Evolutionary conservation across 2,113 vertebrate genomes (phyloP).

Genomic region (Cephalopholis sonnerati): DNA sequence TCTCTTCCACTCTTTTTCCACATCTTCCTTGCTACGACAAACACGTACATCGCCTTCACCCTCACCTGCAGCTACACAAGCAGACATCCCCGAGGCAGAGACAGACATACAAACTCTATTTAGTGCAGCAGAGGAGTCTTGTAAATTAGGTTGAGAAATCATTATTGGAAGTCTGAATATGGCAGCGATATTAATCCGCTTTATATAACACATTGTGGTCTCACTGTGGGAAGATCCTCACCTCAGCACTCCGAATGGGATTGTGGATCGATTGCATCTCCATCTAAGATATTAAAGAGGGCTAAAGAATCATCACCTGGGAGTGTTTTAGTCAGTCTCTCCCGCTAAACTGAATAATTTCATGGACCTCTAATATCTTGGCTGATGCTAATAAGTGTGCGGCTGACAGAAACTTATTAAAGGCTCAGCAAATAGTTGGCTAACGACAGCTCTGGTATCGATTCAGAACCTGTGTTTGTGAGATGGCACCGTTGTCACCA

Average conservation of each 20-base stretch:
- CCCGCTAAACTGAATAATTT: slow-evolving; percentile 25
- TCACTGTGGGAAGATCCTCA: slow-evolving; percentile 77
- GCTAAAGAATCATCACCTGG: slow-evolving; percentile 55
- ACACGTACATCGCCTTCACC: not conserved
- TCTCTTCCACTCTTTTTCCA: not conserved
- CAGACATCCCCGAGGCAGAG: slow-evolving; percentile 11
- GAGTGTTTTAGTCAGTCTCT: slow-evolving; percentile 49
- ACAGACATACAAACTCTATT: slow-evolving; percentile 20
- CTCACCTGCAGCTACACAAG: not conserved
- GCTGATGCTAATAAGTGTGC: slow-evolving; percentile 51
- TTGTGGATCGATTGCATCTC: slow-evolving; percentile 70
- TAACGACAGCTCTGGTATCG: slow-evolving; percentile 42
- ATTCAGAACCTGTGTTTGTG: slow-evolving; percentile 10
- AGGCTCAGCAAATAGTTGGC: slow-evolving; percentile 33
- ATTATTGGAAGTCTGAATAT: slow-evolving; percentile 55
- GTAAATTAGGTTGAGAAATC: slow-evolving; percentile 61
- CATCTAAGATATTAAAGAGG: slow-evolving; percentile 73
- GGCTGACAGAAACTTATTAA: slow-evolving; percentile 61
- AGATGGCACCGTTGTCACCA: slow-evolving; percentile 19
- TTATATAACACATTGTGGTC: slow-evolving; percentile 52
- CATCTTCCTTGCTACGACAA: not conserved
- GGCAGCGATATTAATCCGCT: slow-evolving; percentile 66
- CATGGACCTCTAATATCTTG: slow-evolving; percentile 48
- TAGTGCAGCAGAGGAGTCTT: slow-evolving; percentile 9
- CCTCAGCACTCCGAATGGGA: slow-evolving; percentile 56